Evolutionary conservation across 2,888 invertebrate genomes (phyloP).

Genomic region (Microdon myrmicae): DNA sequence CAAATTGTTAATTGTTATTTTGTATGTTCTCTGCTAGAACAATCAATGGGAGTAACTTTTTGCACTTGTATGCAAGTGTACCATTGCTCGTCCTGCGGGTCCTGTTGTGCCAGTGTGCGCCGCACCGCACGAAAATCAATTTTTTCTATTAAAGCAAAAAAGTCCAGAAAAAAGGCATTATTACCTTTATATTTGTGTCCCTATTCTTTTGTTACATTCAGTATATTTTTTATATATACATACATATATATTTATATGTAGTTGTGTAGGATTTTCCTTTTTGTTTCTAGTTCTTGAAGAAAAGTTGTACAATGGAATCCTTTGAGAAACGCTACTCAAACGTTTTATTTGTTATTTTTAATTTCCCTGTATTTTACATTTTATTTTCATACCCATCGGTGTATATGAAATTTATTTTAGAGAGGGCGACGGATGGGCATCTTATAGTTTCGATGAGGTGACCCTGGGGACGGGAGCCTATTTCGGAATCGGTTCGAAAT

Average conservation of each 20-base stretch:
- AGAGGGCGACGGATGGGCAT: background rate
- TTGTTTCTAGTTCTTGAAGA: conserved; percentile 34
- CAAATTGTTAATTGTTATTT: conserved; percentile 49
- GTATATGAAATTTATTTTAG: conserved; percentile 21
- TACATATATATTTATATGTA: no score
- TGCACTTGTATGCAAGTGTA: conserved; percentile 30
- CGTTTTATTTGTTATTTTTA: conserved; percentile 4
- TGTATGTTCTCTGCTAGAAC: conserved; percentile 47
- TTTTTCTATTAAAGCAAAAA: no score
- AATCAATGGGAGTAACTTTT: conserved; percentile 48
- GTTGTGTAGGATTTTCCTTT: conserved; percentile 3
- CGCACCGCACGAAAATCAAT: conserved; percentile 43
- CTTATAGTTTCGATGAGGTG: conserved; percentile 16
- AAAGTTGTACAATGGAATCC: conserved; percentile 38
- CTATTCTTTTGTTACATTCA: conserved; percentile 6
- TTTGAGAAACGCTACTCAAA: conserved; percentile 36
- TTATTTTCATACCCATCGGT: conserved; percentile 26
- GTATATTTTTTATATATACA: background rate
- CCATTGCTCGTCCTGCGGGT: background rate
- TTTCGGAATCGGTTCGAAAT: conserved; percentile 34
- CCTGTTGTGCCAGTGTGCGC: conserved; percentile 13
- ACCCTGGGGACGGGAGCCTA: conserved; percentile 32
- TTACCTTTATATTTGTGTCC: conserved; percentile 31
- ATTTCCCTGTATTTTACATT: conserved; percentile 7
- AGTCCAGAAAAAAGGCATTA: conserved; percentile 40